Evolutionary conservation across 2,797 vertebrate species (phyloP).

Genomic region (Triplophysa bombifrons): DNA sequence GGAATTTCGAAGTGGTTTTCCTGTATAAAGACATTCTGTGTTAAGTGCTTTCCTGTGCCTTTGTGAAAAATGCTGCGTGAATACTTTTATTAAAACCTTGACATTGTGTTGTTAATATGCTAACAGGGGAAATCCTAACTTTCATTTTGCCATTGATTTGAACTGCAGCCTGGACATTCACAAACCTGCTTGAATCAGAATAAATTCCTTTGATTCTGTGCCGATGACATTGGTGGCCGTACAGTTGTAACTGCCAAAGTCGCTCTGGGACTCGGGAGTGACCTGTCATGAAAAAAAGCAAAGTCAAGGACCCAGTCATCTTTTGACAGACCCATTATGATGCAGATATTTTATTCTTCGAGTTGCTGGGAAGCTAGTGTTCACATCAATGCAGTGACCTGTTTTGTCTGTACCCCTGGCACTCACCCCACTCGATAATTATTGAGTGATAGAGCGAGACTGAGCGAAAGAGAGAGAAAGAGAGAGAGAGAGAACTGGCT

Average conservation of each 20-base stretch:
- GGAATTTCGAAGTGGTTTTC: constrained; percentile 41
- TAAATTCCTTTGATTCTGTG: constrained; percentile 92
- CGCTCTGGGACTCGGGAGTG: constrained; percentile 86
- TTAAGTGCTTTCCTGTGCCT: background rate
- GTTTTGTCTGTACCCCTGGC: constrained; percentile 43
- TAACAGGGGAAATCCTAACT: background rate
- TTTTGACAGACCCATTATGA: constrained; percentile 32
- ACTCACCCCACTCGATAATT: constrained; percentile 49
- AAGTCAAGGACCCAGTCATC: constrained; percentile 1
- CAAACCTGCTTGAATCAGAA: constrained; percentile 94
- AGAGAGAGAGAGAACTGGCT: constrained; percentile 10
- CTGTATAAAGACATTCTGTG: constrained; percentile 32
- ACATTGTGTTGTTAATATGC: background rate
- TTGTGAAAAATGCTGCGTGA: constrained; percentile 25
- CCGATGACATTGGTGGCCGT: constrained; percentile 91
- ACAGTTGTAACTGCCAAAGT: constrained; percentile 98
- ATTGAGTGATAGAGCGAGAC: constrained; percentile 31
- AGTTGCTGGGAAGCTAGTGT: constrained; percentile 39
- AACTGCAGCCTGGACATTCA: constrained; percentile 9
- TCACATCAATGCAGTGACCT: constrained; percentile 39
- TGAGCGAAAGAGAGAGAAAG: constrained; percentile 1
- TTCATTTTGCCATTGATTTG: background rate
- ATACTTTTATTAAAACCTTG: constrained; percentile 27
- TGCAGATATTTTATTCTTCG: constrained; percentile 33
- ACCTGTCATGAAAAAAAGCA: constrained; percentile 61